Base-by-base conservation (phyloP, 1,140 invertebrate species). In the Oryctes rhinoceros region DNA sequence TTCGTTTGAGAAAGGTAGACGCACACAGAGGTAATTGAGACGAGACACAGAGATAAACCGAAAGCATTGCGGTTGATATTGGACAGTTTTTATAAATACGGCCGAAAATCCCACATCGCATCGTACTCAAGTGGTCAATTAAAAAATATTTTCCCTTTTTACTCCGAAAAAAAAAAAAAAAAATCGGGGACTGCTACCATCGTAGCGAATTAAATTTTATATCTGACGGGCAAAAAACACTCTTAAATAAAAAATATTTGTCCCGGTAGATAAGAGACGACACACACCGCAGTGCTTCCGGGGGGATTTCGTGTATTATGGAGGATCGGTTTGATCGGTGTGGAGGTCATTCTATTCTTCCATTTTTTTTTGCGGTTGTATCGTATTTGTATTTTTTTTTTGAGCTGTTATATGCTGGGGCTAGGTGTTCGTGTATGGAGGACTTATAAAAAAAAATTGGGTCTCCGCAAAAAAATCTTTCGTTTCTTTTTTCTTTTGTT, bases 21-120 rank as follows among this genome's bases (percentile, higher is more conserved):
- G 91, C 90, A 92, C 91, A 92, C 92, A 89, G 91, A 91, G 91
- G 87, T 88, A 89, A 35, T 89, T 90, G 47, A 92, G 91, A 92
- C 91, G 91, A 92, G 91, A 92, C 91, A 92, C 92, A 92, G 91
- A 92, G 90, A 85, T 78, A 81, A 67, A 53, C 79, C 80, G 71
- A 59, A 62, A 30, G 62, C 53, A 74, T 78, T 78, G 81, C 78
- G 44, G 65, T 71, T 59, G 53, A 6, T 59, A 59, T 59, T 59
- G 15, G 53, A 59, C 18, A 10, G 13, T 76, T 30, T 37, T n/a
- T 20, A 35, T 35, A 24, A 15, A n/a, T 9, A 76, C 24, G 18
- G 53, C 5, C 39, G 39, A 44, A 44, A 62, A 62, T 62, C 13
- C 15, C 5, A 62, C 65, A 37, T 71, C 35, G 5, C 65, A 71